These are phyloP conservation scores for Lamproptera curius DNA, from an alignment of 2,888 invertebrate species.

Conservation along the genomic window DNA sequence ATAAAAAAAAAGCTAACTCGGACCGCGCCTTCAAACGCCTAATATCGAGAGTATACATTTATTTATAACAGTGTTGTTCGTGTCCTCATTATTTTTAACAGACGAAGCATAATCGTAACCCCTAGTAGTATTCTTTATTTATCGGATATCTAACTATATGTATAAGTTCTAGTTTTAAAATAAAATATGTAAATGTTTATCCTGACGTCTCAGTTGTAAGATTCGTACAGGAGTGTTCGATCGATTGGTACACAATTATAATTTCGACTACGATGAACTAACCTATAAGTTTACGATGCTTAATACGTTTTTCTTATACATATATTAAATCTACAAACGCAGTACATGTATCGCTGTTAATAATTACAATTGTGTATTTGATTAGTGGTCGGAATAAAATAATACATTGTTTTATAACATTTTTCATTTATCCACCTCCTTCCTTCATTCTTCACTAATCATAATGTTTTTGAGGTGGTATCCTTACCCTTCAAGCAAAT, in stretches of 20 bases:
- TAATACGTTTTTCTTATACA: slow-evolving; percentile 28
- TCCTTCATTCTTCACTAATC: too few relatives aligned
- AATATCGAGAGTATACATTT: slow-evolving; percentile 34
- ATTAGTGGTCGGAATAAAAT: slow-evolving; percentile 71
- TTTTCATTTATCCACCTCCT: slow-evolving; percentile 29
- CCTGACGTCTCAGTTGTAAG: slow-evolving; percentile 66
- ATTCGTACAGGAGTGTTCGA: slow-evolving; percentile 46
- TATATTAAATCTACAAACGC: slow-evolving; percentile 23
- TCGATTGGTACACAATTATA: slow-evolving; percentile 73
- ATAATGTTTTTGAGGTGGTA: too few relatives aligned
- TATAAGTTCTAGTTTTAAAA: too few relatives aligned
- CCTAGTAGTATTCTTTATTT: slow-evolving; percentile 50
- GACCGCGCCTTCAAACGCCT: too few relatives aligned
- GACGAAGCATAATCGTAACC: slow-evolving; percentile 61
- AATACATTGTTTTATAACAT: slow-evolving; percentile 55
- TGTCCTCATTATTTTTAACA: slow-evolving; percentile 42
- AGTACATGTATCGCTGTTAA: slow-evolving; percentile 41
- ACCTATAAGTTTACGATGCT: slow-evolving; percentile 34
- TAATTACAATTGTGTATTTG: slow-evolving; percentile 73
- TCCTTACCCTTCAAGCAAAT: too few relatives aligned
- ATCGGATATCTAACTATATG: slow-evolving; percentile 48
- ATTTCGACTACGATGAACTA: slow-evolving; percentile 37
- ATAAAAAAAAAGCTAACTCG: too few relatives aligned
- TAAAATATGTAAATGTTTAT: slow-evolving; percentile 46
- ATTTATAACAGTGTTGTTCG: slow-evolving; percentile 41